Evolutionary conservation across 2,888 invertebrate species (phyloP).

Genomic region (Cosmia pyralina): DNA sequence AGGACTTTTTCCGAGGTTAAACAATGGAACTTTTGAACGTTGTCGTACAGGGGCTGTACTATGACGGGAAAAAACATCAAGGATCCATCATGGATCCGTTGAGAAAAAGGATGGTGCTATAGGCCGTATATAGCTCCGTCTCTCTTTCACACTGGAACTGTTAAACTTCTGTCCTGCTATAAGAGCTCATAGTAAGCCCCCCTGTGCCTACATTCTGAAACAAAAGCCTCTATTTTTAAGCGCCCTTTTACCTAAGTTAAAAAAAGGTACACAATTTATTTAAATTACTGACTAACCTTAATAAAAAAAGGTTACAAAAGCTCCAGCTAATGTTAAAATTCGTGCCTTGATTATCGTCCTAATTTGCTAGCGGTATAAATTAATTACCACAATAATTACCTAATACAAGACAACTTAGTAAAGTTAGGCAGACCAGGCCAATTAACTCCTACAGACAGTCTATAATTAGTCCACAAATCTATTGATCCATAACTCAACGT

Average conservation of each 20-base stretch:
- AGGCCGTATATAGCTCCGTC: no score
- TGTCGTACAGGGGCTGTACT: no score
- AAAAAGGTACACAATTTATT: slow-evolving; percentile 5
- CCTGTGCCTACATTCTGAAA: neutral
- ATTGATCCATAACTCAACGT: slow-evolving; percentile 25
- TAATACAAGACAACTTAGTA: slow-evolving; percentile 19
- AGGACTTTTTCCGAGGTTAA: no score
- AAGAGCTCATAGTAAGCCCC: no score
- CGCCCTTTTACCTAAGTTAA: neutral
- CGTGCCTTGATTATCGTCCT: slow-evolving; percentile 14
- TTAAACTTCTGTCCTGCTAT: no score
- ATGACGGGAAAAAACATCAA: no score
- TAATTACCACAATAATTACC: slow-evolving; percentile 35
- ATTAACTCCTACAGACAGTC: slow-evolving; percentile 20
- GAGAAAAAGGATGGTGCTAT: no score
- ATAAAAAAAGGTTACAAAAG: slow-evolving; percentile 7
- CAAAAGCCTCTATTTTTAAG: neutral
- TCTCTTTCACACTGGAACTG: no score
- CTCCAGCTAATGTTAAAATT: slow-evolving; percentile 18
- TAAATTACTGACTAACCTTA: slow-evolving; percentile 8
- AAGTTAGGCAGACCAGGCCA: slow-evolving; percentile 22
- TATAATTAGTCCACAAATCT: slow-evolving; percentile 27
- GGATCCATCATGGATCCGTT: no score
- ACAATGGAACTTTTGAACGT: no score
- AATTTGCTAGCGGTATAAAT: slow-evolving; percentile 29